Evolutionary conservation across 2,888 invertebrate species (phyloP), one percentile per base, ranked within the genome.

Genomic region (Allacma fusca): DNA sequence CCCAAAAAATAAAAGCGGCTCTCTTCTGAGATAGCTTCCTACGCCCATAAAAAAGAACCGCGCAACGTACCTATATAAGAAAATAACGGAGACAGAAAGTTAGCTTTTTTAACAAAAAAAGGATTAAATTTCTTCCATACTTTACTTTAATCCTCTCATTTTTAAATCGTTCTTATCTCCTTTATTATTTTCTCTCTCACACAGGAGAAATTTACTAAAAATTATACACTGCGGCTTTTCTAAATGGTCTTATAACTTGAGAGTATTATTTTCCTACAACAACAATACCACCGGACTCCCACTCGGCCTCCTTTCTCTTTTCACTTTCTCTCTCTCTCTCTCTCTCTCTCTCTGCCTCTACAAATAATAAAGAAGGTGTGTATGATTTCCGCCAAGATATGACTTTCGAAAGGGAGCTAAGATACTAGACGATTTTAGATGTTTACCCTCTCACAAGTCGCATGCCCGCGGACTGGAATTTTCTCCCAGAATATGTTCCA

Each of bases 31-130:
- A n/a, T n/a, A n/a, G n/a, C n/a, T n/a, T n/a, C n/a, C n/a, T n/a
- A n/a, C n/a, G n/a, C n/a, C n/a, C n/a, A n/a, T n/a, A n/a, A n/a
- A n/a, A n/a, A n/a, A n/a, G n/a, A n/a, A n/a, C n/a, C n/a, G n/a
- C n/a, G n/a, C n/a, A n/a, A n/a, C 34, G 34, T 34, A 34, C 9
- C 4, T 34, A 34, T 34, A 34, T 34, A 34, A 34, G 34, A 34
- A 34, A n/a, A 50, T 13, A 50, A 16, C 16, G 19, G 16, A n/a
- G 62, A n/a, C n/a, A 24, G 24, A 62, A 62, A 62, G 62, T 62
- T 62, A n/a, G 26, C 62, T 62, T 62, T 62, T 62, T 62, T 26
- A 62, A 62, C 62, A 62, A 62, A 62, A 62, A 62, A 62, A 62
- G 62, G 23, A 62, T 62, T 62, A 62, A 62, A 62, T 62, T 62